These are phyloP conservation scores for Tetragonula clypearis DNA, from an alignment of 1,140 invertebrate species.

Conservation along the genomic window DNA sequence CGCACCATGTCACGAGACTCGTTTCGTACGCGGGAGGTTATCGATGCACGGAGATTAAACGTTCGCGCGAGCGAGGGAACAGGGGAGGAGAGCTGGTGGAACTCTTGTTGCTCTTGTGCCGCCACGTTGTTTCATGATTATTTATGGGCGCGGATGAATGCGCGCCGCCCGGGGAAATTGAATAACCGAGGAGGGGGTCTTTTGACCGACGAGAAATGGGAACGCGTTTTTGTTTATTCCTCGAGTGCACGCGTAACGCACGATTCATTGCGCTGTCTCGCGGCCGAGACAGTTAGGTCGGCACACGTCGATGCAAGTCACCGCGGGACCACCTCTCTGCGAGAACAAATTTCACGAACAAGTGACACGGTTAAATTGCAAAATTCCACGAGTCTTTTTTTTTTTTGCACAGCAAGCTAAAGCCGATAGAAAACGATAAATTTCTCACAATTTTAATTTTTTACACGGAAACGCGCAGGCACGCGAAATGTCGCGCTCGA, in stretches of 20 bases:
- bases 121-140: slow-evolving; percentile 22
- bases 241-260: neutral
- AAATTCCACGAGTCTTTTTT: too few species aligned
- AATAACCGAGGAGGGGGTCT: slow-evolving; percentile 8
- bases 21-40: neutral
- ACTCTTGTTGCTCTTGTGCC: neutral
- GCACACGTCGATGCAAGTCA: neutral
- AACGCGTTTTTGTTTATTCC: neutral
- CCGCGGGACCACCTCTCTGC: too few species aligned
- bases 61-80: neutral
- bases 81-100: neutral
- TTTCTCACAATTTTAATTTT: too few species aligned
- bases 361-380: neutral
- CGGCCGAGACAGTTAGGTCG: too few species aligned
- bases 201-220: neutral
- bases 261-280: neutral
- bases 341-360: too few species aligned
- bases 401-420: too few species aligned
- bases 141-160: slow-evolving; percentile 1
- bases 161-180: neutral
- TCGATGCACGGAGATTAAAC: slow-evolving; percentile 7
- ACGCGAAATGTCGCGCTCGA: too few species aligned
- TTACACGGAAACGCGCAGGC: too few species aligned
- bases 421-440: too few species aligned
- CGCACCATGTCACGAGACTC: too few species aligned